Conservation (phyloP, 1,140 invertebrate species). For the Drosophila malerkotliana region DNA sequence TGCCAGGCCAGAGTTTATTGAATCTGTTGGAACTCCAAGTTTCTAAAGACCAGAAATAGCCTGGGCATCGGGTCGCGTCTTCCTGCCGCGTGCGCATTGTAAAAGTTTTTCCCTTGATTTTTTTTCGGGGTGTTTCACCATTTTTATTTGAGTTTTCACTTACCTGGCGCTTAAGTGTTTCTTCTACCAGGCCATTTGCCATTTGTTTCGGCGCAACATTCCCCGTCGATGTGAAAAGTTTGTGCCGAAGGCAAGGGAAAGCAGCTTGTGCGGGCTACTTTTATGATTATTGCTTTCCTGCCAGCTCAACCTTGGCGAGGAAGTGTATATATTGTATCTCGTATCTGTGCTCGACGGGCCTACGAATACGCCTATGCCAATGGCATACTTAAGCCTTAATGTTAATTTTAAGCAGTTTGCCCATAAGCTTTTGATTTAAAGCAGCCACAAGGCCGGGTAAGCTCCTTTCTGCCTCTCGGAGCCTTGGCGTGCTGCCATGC, state of each 20-base stretch:
- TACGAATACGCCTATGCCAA: conserved; percentile 11
- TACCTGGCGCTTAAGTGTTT: conserved; percentile 73
- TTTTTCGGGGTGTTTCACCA: conserved; percentile 29
- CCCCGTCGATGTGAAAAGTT: conserved; percentile 64
- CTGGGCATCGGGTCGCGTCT: conserved; percentile 23
- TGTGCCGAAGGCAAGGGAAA: conserved; percentile 31
- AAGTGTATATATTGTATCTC: conserved; percentile 24
- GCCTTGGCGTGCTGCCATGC: conserved; percentile 44
- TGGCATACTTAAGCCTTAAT: conserved; percentile 56
- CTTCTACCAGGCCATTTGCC: conserved; percentile 65
- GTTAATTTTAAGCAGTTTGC: conserved; percentile 66
- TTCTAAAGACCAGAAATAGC: conserved; percentile 30
- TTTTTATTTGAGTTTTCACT: conserved; percentile 78
- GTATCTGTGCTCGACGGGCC: conserved; percentile 28
- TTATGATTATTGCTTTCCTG: conserved; percentile 69
- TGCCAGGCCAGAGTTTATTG: conserved; percentile 30
- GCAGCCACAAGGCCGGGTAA: conserved; percentile 30
- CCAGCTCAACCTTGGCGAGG: conserved; percentile 40
- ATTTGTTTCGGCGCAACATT: conserved; percentile 60
- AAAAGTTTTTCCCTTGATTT: conserved; percentile 55
- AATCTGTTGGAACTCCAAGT: conserved; percentile 29
- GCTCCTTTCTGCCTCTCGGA: not conserved
- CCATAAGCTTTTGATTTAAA: conserved; percentile 64
- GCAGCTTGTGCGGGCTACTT: conserved; percentile 62
- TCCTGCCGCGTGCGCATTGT: conserved; percentile 54